These are phyloP conservation scores for Campoletis sonorensis DNA, from an alignment of 1,140 invertebrate genomes.

Conservation along the genomic window DNA sequence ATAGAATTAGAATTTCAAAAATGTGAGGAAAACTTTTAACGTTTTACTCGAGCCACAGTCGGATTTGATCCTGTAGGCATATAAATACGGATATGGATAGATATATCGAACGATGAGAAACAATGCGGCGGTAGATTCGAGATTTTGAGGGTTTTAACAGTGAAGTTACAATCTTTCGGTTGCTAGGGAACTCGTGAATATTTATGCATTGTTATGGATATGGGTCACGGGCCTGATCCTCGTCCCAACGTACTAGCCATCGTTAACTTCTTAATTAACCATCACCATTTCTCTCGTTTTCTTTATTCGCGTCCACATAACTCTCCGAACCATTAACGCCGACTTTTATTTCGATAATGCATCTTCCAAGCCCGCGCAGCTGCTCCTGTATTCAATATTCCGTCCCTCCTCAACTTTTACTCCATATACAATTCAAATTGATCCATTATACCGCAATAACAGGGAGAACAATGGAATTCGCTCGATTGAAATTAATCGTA, in stretches of 20 bases:
- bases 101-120: not conserved
- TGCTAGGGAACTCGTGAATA: not conserved
- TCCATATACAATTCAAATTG: conserved; percentile 15
- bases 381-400: conserved; percentile 14
- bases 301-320: not conserved
- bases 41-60: conserved; percentile 52
- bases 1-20: conserved; percentile 65
- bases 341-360: conserved; percentile 42
- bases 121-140: not conserved
- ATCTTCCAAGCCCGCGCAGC: not conserved
- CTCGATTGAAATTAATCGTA: not conserved
- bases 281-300: conserved; percentile 41
- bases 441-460: not conserved
- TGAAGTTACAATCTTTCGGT: not conserved
- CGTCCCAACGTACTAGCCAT: conserved; percentile 49
- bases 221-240: not conserved
- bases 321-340: conserved; percentile 34
- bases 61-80: not conserved
- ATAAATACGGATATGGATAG: not conserved
- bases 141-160: not conserved
- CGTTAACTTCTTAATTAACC: conserved; percentile 64
- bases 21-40: conserved; percentile 59
- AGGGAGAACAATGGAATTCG: not conserved
- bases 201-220: not conserved
- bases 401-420: not conserved